A percentile compares a stretch with the other conserved stretches of the same genome.
Conservation (phyloP, 2,888 invertebrate genomes). For the Busseola fusca region DNA sequence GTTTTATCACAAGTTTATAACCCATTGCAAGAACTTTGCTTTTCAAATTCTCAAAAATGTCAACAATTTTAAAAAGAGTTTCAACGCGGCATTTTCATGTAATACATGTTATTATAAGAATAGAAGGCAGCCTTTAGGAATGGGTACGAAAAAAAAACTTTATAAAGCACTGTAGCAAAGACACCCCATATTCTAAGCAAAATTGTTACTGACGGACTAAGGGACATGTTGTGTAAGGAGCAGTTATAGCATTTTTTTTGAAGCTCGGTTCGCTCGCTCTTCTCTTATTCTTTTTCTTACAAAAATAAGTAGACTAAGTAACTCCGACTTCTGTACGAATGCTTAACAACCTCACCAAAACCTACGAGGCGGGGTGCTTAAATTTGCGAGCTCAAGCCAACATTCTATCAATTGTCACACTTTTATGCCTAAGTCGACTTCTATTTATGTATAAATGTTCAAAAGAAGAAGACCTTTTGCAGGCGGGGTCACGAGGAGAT, state of each 20-base stretch:
- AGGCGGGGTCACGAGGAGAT: not conserved
- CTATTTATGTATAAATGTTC: not conserved
- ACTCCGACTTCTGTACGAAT: not conserved
- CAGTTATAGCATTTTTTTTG: not conserved
- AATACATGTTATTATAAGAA: not conserved
- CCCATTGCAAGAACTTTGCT: not conserved
- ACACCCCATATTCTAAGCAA: not conserved
- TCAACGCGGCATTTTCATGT: not conserved
- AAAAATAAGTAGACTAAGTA: not conserved
- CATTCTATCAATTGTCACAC: not conserved
- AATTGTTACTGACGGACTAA: not conserved
- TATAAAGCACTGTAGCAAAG: not conserved
- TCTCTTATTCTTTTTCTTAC: not conserved
- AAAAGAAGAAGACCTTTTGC: not conserved
- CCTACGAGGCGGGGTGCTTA: too few species aligned
- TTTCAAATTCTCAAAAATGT: not conserved
- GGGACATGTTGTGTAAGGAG: too few species aligned
- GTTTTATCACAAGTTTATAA: not conserved
- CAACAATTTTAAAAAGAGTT: not conserved
- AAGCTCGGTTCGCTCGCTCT: not conserved
- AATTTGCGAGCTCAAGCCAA: not conserved
- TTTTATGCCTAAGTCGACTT: not conserved
- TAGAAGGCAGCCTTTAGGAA: not conserved
- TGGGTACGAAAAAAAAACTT: not conserved
- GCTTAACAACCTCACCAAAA: not conserved